phyloP scores from a whole-genome alignment of 2,888 invertebrate species.

The Eupeodes latifasciatus region DNA sequence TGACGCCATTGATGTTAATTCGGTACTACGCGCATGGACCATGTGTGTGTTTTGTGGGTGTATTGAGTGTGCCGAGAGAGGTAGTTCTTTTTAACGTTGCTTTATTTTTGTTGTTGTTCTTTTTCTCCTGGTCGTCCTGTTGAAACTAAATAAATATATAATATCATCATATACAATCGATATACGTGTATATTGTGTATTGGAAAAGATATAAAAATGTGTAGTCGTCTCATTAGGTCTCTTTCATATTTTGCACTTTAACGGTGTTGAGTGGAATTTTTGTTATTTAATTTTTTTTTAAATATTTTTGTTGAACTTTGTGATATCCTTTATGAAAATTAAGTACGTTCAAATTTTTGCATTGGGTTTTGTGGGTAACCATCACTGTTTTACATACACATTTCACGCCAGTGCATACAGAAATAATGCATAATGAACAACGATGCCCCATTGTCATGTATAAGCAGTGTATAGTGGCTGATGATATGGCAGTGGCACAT shows the following conservation, averaged over 20 bases:
- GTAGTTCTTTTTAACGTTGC: constrained; percentile 31
- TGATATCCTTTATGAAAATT: constrained; percentile 18
- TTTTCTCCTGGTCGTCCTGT: constrained; percentile 34
- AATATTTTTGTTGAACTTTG: not conserved
- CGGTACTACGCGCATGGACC: constrained; percentile 62
- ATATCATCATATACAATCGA: no score
- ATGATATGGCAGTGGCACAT: no score
- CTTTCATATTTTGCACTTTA: constrained; percentile 55
- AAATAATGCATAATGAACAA: not conserved
- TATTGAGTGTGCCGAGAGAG: constrained; percentile 8
- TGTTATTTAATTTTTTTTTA: constrained; percentile 1
- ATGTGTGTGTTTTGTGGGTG: constrained; percentile 8
- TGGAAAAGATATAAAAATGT: constrained; percentile 51
- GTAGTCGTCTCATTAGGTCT: constrained; percentile 65
- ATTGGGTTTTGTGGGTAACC: constrained; percentile 66
- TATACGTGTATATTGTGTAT: no score
- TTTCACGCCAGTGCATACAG: constrained; percentile 9
- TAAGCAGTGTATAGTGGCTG: no score
- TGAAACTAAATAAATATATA: constrained; percentile 39
- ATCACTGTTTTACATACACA: constrained; percentile 22
- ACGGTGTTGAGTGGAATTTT: constrained; percentile 43
- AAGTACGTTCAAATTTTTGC: constrained; percentile 47
- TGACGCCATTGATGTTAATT: constrained; percentile 71
- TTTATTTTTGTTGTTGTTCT: constrained; percentile 1
- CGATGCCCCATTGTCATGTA: not conserved